Percentiles rank a stretch among this genome's conserved stretches.
Evolutionary conservation across 2,113 vertebrate species (phyloP).

Genomic region (Campylomormyrus numenius): DNA sequence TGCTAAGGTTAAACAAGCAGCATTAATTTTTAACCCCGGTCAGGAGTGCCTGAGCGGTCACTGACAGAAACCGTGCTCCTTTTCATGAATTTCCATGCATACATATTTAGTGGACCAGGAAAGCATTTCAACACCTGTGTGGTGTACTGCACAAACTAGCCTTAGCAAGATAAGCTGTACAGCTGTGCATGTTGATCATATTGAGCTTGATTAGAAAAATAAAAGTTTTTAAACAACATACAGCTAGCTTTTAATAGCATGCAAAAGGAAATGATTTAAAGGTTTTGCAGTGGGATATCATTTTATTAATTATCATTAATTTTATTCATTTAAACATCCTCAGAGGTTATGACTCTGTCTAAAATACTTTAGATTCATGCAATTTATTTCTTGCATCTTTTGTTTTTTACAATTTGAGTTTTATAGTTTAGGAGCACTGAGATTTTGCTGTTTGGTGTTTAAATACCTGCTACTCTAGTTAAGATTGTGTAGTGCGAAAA

Average conservation of each 20-base stretch:
- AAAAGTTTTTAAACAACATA: neutral
- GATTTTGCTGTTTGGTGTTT: neutral
- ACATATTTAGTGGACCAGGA: neutral
- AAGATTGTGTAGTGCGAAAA: neutral
- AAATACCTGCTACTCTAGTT: neutral
- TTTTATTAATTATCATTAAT: neutral
- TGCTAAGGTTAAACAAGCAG: slow-evolving; percentile 11
- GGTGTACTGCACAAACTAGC: neutral
- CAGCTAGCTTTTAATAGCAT: neutral
- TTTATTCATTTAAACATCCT: neutral
- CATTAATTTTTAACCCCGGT: slow-evolving; percentile 20
- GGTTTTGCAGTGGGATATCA: neutral
- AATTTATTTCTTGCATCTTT: neutral
- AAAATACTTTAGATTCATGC: neutral
- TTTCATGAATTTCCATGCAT: neutral
- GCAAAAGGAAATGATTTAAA: neutral
- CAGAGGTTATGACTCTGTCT: neutral
- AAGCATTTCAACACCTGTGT: neutral
- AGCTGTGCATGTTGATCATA: neutral
- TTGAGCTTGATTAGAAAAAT: neutral
- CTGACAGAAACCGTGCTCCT: neutral
- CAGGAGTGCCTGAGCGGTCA: slow-evolving; percentile 6
- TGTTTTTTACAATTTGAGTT: neutral
- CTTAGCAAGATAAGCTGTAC: neutral
- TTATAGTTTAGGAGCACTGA: neutral